Conservation (phyloP, 1,140 invertebrate genomes). For the Heliconius hewitsoni region DNA sequence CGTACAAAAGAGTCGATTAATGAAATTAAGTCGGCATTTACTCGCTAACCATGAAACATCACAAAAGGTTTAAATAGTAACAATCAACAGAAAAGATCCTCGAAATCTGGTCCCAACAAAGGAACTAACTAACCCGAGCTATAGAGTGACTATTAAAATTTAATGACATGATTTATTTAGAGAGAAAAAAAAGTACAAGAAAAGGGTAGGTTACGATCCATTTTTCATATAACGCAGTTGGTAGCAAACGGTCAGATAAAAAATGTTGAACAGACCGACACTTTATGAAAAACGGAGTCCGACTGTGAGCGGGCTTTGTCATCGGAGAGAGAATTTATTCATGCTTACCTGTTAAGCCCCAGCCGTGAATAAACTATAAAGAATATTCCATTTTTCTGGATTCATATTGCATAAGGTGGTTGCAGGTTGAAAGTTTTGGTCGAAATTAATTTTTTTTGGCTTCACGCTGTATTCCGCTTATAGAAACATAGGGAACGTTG, state of each 20-base stretch:
- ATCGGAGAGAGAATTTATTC: constrained; percentile 76
- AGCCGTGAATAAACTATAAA: constrained; percentile 78
- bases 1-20: constrained; percentile 79
- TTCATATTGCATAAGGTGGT: constrained; percentile 70
- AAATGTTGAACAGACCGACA: constrained; percentile 78
- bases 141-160: constrained; percentile 80
- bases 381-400: constrained; percentile 79
- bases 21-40: constrained; percentile 81
- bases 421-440: constrained; percentile 50
- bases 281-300: constrained; percentile 78
- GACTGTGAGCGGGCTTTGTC: constrained; percentile 73
- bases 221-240: constrained; percentile 81
- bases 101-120: constrained; percentile 70
- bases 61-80: constrained; percentile 78
- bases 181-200: constrained; percentile 71
- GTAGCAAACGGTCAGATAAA: constrained; percentile 81
- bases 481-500: too few relatives aligned
- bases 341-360: constrained; percentile 77
- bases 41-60: constrained; percentile 67
- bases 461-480: too few relatives aligned
- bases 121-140: constrained; percentile 75
- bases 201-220: constrained; percentile 80
- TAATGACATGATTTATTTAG: constrained; percentile 81
- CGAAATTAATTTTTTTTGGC: not conserved
- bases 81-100: constrained; percentile 73